These are phyloP conservation scores for Streptopelia turtur DNA, from an alignment of 2,797 vertebrate genomes.

Conservation along the genomic window DNA sequence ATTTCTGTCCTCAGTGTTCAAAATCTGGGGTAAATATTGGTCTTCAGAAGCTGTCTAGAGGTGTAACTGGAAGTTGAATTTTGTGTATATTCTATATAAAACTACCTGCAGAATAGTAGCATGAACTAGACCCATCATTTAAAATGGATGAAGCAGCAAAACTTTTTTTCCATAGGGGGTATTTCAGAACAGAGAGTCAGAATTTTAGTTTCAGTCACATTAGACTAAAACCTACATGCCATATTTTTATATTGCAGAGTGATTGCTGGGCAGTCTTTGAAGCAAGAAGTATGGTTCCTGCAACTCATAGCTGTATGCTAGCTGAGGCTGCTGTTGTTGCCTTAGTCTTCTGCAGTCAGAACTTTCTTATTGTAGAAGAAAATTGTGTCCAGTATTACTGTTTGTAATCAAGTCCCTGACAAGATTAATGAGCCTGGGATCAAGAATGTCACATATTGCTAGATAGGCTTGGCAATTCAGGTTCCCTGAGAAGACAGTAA, in stretches of 20 bases:
- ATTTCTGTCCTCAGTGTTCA: not conserved
- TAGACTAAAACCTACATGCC: not conserved
- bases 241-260: not conserved
- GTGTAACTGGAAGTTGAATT: not conserved
- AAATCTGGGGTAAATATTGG: not conserved
- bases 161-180: not conserved
- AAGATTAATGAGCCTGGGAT: not conserved
- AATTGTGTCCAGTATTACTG: not conserved
- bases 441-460: not conserved
- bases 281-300: not conserved
- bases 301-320: not conserved
- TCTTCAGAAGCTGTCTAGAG: not conserved
- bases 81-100: not conserved
- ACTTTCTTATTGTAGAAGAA: not conserved
- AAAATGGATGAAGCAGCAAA: not conserved
- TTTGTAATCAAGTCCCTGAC: not conserved
- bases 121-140: not conserved
- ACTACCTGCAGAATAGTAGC: not conserved
- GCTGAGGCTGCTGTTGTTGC: not conserved
- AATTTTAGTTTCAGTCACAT: not conserved
- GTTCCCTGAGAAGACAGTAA: not conserved
- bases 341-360: not conserved
- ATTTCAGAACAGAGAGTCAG: not conserved
- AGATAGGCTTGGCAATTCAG: not conserved
- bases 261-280: not conserved